phyloP scores from a whole-genome alignment of 2,797 vertebrate genomes.

The Chelonia mydas region DNA sequence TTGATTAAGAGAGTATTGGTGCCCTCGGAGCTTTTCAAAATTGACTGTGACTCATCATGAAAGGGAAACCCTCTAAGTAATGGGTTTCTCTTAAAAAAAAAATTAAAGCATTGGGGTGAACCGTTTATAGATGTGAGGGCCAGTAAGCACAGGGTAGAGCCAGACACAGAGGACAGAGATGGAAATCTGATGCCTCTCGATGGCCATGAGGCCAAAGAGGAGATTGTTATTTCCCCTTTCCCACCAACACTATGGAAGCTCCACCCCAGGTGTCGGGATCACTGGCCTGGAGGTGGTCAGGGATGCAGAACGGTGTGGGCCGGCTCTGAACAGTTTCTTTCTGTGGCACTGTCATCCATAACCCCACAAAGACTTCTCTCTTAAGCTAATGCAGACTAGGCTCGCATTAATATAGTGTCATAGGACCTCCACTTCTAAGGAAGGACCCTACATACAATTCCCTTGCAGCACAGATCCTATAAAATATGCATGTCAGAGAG shows the following conservation, averaged over 20 bases:
- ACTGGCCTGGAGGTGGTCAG: neutral
- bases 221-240: neutral
- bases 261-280: neutral
- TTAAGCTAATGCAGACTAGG: neutral
- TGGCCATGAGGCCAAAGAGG: neutral
- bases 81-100: neutral
- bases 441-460: neutral
- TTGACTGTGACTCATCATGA: neutral
- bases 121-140: neutral
- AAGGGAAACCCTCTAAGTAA: neutral
- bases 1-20: slow-evolving; percentile 15
- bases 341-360: rapidly evolving
- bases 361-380: rapidly evolving
- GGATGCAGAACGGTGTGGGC: neutral
- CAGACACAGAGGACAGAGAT: neutral
- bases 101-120: neutral
- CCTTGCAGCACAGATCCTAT: neutral
- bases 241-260: neutral
- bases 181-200: neutral
- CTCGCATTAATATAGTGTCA: neutral
- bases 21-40: slow-evolving; percentile 19
- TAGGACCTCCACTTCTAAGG: neutral
- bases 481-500: neutral
- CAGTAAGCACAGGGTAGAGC: neutral
- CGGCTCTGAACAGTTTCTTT: neutral